Conservation (phyloP, 2,797 vertebrate genomes). For the Pygocentrus nattereri region DNA sequence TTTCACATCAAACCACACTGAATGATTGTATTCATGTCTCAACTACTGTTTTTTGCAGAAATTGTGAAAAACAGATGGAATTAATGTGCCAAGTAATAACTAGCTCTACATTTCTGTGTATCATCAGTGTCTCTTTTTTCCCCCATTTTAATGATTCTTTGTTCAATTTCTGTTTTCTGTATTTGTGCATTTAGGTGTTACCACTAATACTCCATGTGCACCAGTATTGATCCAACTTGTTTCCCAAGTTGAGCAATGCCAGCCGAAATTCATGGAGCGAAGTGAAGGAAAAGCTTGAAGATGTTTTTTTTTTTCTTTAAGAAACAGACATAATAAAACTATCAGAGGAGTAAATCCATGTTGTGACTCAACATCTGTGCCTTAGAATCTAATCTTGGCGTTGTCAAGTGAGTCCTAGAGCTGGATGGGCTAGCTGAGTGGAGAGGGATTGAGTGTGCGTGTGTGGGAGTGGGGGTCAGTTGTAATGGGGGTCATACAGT, state of each 20-base stretch:
- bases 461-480: conserved; percentile 1
- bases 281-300: background rate
- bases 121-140: too few species aligned
- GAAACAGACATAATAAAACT: background rate
- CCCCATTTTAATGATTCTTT: background rate
- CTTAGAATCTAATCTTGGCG: background rate
- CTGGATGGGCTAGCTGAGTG: background rate
- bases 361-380: background rate
- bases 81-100: too few species aligned
- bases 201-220: background rate
- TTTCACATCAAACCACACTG: too few species aligned
- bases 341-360: background rate
- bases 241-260: background rate
- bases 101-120: too few species aligned
- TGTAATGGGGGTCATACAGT: conserved; percentile 30
- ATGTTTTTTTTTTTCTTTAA: background rate
- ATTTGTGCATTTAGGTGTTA: background rate
- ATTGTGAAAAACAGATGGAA: too few species aligned
- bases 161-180: background rate
- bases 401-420: conserved; percentile 9
- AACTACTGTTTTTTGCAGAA: too few species aligned
- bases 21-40: too few species aligned
- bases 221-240: background rate
- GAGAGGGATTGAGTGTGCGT: background rate
- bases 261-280: background rate